Percentiles rank a stretch among this genome's conserved stretches.
Evolutionary conservation across 2,113 vertebrate genomes (phyloP).

Genomic region (Chaetops frenatus): DNA sequence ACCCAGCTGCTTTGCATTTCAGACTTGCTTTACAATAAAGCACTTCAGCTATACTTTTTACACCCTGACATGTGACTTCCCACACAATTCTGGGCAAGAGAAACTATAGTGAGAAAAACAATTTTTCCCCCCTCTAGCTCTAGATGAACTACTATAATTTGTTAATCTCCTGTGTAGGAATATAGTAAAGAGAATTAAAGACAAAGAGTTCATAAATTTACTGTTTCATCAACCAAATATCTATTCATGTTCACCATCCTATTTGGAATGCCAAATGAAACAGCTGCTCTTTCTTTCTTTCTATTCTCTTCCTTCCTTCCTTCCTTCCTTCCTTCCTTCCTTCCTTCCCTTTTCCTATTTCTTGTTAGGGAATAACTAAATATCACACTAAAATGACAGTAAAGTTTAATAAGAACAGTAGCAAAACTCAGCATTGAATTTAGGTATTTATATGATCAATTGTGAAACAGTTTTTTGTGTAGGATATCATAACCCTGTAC

Average conservation of each 20-base stretch:
- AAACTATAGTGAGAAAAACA: not conserved
- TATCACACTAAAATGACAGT: not conserved
- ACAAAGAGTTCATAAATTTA: not conserved
- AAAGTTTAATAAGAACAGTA: not conserved
- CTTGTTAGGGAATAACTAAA: too few species aligned
- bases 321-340: too few species aligned
- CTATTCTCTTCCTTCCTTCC: too few species aligned
- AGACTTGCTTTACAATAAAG: not conserved
- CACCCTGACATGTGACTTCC: not conserved
- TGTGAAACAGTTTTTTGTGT: not conserved
- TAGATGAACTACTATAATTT: not conserved
- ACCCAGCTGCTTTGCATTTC: not conserved
- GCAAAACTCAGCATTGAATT: not conserved
- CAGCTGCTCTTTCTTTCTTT: fast-evolving
- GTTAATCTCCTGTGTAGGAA: not conserved
- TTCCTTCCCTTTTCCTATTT: too few species aligned
- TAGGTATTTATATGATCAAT: not conserved
- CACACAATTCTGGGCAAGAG: not conserved
- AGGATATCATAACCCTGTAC: not conserved
- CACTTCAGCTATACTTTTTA: not conserved
- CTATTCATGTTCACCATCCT: not conserved
- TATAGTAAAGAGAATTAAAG: not conserved
- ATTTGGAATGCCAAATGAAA: not conserved
- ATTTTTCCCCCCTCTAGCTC: not conserved
- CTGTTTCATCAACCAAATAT: not conserved